A percentile compares a stretch with the other conserved stretches of the same genome.
phyloP scores from a whole-genome alignment of 2,113 vertebrate species.

The Bostrychus sinensis region DNA sequence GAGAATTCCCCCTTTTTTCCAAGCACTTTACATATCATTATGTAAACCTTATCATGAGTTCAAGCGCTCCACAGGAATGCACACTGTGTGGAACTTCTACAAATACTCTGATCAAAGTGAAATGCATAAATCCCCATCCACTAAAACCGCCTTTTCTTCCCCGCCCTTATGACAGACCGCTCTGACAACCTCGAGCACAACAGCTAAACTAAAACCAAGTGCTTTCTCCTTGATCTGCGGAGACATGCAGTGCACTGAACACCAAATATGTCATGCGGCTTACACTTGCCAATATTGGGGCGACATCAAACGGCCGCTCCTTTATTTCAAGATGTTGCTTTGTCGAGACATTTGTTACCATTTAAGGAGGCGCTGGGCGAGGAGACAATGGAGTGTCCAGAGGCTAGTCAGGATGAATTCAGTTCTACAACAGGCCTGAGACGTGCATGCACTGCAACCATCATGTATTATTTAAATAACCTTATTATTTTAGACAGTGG shows the following conservation, averaged over 20 bases:
- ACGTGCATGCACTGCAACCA: not conserved
- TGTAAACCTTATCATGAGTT: conserved; percentile 68
- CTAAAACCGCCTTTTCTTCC: conserved; percentile 36
- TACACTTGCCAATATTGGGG: conserved; percentile 57
- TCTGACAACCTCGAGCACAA: conserved; percentile 61
- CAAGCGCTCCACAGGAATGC: conserved; percentile 57
- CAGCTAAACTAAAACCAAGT: conserved; percentile 67
- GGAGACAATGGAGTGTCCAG: conserved; percentile 3
- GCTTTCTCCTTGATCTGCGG: conserved; percentile 51
- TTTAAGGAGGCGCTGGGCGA: conserved; percentile 42
- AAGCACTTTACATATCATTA: conserved; percentile 71
- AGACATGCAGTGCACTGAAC: conserved; percentile 54
- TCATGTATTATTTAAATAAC: not conserved
- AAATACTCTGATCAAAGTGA: conserved; percentile 71
- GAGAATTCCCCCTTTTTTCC: conserved; percentile 52
- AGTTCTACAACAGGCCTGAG: not conserved
- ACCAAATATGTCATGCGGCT: conserved; percentile 54
- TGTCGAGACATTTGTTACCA: conserved; percentile 47
- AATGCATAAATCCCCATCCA: conserved; percentile 60
- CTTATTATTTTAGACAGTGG: too few species aligned
- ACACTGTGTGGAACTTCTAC: conserved; percentile 49
- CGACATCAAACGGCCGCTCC: conserved; percentile 51
- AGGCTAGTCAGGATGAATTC: not conserved
- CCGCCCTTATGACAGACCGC: conserved; percentile 39
- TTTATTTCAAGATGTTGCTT: conserved; percentile 35